Evolutionary conservation across 2,888 invertebrate genomes (phyloP), one percentile per base, ranked within the genome.

Genomic region (Leptarthrus brevirostris): DNA sequence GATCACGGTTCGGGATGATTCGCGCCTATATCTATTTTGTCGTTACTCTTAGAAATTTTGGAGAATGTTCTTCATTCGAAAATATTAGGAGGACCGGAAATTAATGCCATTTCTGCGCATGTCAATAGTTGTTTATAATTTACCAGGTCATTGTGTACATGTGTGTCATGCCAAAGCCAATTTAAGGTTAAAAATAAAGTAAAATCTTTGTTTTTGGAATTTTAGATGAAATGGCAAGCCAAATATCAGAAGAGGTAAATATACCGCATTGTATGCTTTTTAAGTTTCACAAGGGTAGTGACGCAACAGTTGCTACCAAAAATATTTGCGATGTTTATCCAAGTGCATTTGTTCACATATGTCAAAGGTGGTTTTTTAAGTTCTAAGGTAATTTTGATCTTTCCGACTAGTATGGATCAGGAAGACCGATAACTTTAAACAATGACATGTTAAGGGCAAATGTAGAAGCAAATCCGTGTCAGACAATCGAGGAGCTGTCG

Each of bases 261-360:
- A 56, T 26, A n/a, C 26, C 24, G 22, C 30, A 56, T 56, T 56
- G 56, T 56, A 56, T 56, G 24, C 56, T 56, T 22, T 56, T 26
- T 26, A 26, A 56, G 16, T 56, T 56, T 26, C n/a, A 12, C 3
- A 56, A 30, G 24, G 56, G 56, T 26, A 56, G 30, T 26, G 34
- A 58, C 14, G 56, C 56, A 34, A 34, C 14, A n/a, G 30, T 36
- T 34, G 58, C 58, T 34, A 20, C 34, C 14, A 58, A 58, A 58
- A 58, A 2, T 10, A 90, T 90, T 0, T 89, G 89, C 77, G 58
- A 58, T 58, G 34, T 58, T 16, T 56, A 49, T 49, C 40, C 40
- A 12, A 10, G 40, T 40, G n/a, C n/a, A 12, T 6, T 12, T 3
- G n/a, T 40, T 40, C 1, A 0, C 12, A 40, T 12, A 40, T 40